These are phyloP conservation scores for Carterocephalus palaemon DNA, from an alignment of 2,888 invertebrate genomes.

Conservation along the genomic window DNA sequence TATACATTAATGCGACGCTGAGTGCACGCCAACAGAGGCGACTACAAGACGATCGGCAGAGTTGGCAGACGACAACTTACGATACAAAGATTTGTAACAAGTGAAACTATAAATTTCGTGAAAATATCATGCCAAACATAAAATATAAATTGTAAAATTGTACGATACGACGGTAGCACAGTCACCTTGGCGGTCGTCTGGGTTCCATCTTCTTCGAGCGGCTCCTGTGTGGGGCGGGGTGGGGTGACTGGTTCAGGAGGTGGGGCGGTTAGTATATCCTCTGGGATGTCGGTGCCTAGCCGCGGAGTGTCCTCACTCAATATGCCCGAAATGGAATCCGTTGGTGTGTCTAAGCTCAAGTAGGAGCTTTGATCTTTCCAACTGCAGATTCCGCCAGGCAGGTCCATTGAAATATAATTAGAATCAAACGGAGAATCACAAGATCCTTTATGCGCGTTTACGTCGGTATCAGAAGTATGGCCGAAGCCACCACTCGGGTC, in stretches of 20 bases:
- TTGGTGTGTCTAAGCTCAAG: conserved; percentile 79
- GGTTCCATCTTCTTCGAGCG: conserved; percentile 45
- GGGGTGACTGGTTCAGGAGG: conserved; percentile 64
- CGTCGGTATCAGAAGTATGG: conserved; percentile 69
- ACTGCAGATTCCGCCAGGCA: conserved; percentile 88
- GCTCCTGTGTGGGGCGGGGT: conserved; percentile 68
- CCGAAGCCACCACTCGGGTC: conserved; percentile 81
- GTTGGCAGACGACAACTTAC: conserved; percentile 58
- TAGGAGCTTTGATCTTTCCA: conserved; percentile 91
- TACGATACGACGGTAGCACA: conserved; percentile 75
- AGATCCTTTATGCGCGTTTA: conserved; percentile 42
- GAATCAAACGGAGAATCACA: conserved; percentile 67
- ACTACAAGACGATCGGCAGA: conserved; percentile 73
- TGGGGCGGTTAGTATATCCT: conserved; percentile 75
- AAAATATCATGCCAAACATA: conserved; percentile 77
- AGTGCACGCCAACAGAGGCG: conserved; percentile 63
- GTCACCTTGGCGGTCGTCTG: conserved; percentile 72
- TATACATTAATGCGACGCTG: conserved; percentile 30
- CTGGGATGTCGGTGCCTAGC: conserved; percentile 49
- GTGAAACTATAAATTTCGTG: conserved; percentile 72
- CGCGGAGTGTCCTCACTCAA: conserved; percentile 40
- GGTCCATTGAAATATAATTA: conserved; percentile 83
- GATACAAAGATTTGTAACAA: conserved; percentile 63
- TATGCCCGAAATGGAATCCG: conserved; percentile 42
- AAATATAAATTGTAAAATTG: conserved; percentile 69